Evolutionary conservation across 2,797 vertebrate species (phyloP).

Genomic region (Austrolebias charrua): DNA sequence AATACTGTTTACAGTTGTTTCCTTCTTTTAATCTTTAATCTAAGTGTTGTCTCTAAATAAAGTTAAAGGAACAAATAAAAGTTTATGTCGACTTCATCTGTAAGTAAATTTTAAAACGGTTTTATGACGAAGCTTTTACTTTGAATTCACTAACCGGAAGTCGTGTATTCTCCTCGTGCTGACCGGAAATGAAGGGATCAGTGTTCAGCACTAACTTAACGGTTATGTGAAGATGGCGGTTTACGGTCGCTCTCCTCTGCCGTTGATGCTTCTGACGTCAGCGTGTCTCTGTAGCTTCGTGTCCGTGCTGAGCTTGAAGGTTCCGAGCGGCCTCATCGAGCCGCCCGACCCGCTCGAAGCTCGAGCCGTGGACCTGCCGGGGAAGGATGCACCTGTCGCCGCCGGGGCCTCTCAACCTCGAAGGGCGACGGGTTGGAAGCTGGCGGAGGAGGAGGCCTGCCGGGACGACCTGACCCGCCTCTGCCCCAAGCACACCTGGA

Average conservation of each 20-base stretch:
- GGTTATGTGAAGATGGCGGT: conserved; percentile 89
- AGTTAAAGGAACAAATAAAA: too few species aligned
- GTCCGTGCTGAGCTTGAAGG: conserved; percentile 40
- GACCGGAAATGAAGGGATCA: conserved; percentile 52
- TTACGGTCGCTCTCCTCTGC: conserved; percentile 86
- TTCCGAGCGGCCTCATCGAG: conserved; percentile 47
- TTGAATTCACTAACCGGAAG: conserved; percentile 33
- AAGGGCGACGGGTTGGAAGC: conserved; percentile 84
- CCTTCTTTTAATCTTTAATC: too few species aligned
- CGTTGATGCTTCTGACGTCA: conserved; percentile 73
- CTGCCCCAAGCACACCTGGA: conserved; percentile 93
- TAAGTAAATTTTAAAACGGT: too few species aligned
- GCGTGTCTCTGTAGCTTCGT: conserved; percentile 65
- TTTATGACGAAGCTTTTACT: not conserved
- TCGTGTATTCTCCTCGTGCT: conserved; percentile 7
- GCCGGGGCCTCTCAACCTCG: conserved; percentile 71
- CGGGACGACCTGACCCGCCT: conserved; percentile 89
- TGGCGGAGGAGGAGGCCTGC: conserved; percentile 92
- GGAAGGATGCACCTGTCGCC: conserved; percentile 62
- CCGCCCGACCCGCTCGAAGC: conserved; percentile 40
- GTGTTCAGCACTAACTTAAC: conserved; percentile 17
- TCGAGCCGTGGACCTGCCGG: conserved; percentile 56
- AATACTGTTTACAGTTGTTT: too few species aligned
- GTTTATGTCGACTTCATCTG: too few species aligned
- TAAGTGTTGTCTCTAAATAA: too few species aligned